phyloP scores from a whole-genome alignment of 2,888 invertebrate genomes.

The Chouioia cunea region DNA sequence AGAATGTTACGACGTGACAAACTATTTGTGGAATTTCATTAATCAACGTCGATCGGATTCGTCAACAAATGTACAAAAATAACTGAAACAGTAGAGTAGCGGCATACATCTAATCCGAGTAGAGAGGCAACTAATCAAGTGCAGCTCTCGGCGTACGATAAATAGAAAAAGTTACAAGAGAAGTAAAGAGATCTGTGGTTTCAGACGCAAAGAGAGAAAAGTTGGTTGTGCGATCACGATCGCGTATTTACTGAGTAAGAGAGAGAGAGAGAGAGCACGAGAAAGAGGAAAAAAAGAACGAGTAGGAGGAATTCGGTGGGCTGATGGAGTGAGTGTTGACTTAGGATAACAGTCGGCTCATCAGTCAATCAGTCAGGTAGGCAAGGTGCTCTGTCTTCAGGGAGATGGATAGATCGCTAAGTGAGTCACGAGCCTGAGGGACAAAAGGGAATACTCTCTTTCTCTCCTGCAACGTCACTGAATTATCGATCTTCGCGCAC shows the following conservation, averaged over 20 bases:
- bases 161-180: slow-evolving; percentile 21
- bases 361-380: slow-evolving; percentile 68
- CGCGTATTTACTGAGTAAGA: slow-evolving; percentile 20
- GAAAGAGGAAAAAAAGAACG: slow-evolving; percentile 14
- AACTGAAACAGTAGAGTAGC: neutral
- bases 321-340: slow-evolving; percentile 68
- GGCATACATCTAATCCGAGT: slow-evolving; percentile 8
- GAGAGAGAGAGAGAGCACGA: slow-evolving; percentile 11
- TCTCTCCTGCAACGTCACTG: slow-evolving; percentile 33
- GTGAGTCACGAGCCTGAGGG: slow-evolving; percentile 60
- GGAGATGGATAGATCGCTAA: slow-evolving; percentile 55
- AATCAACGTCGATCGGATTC: neutral
- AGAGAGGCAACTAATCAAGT: slow-evolving; percentile 17
- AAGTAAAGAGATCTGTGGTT: slow-evolving; percentile 29
- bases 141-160: slow-evolving; percentile 15
- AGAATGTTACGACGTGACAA: too few relatives aligned
- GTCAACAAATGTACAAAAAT: slow-evolving; percentile 23
- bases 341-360: slow-evolving; percentile 68
- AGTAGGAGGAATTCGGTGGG: slow-evolving; percentile 56
- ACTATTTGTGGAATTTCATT: too few relatives aligned
- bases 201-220: slow-evolving; percentile 18
- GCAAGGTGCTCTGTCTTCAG: slow-evolving; percentile 62
- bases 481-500: slow-evolving; percentile 40
- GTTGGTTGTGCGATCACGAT: slow-evolving; percentile 7
- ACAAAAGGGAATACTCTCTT: slow-evolving; percentile 44